Conservation (phyloP, 2,113 vertebrate genomes). For the Gymnarchus niloticus region DNA sequence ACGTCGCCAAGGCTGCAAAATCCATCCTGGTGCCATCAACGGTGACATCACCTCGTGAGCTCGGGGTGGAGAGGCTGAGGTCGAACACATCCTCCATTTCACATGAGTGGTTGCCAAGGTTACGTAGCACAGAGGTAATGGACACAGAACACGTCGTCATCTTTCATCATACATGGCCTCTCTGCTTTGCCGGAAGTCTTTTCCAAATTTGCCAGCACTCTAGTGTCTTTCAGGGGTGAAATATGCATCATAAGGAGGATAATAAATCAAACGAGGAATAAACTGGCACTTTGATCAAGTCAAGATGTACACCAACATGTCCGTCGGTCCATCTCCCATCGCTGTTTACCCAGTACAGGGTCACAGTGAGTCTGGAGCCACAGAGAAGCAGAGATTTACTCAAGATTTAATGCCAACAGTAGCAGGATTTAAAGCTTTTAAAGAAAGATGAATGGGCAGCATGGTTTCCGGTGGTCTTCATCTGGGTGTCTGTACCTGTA, state of each 20-base stretch:
- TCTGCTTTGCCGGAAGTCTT: not conserved
- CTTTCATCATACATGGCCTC: not conserved
- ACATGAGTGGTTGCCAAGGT: not conserved
- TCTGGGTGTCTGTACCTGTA: not conserved
- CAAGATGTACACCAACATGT: not conserved
- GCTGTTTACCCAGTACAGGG: not conserved
- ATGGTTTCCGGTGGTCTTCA: no score
- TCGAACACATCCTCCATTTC: not conserved
- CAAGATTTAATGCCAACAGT: not conserved
- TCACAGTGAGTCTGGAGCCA: not conserved
- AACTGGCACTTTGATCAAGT: not conserved
- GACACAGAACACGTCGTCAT: not conserved
- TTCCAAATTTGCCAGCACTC: not conserved
- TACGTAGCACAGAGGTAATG: no score
- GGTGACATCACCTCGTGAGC: conserved; percentile 39
- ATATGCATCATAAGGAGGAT: not conserved
- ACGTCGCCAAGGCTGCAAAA: conserved; percentile 51
- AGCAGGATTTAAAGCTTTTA: not conserved
- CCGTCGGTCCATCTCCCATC: not conserved
- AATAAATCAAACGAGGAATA: not conserved
- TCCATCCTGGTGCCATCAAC: conserved; percentile 34
- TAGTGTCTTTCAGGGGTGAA: not conserved
- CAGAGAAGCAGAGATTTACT: not conserved
- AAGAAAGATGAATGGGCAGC: not conserved
- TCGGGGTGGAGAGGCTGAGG: not conserved